phyloP scores from a whole-genome alignment of 2,797 vertebrate species.

The Synaphobranchus kaupii region DNA sequence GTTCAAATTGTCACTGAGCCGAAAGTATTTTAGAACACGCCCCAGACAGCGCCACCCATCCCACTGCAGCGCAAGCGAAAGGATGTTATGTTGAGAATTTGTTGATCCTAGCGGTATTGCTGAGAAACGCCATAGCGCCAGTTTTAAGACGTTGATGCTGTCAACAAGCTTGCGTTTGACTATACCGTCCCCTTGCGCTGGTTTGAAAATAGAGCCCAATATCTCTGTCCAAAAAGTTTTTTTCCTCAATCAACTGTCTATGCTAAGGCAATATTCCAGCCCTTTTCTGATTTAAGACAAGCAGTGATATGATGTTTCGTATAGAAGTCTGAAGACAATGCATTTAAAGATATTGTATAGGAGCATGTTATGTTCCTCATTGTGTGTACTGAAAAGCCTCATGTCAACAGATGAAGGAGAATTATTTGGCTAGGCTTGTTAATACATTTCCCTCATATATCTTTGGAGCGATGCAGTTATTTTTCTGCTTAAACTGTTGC shows the following conservation, averaged over 20 bases:
- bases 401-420: neutral
- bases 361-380: neutral
- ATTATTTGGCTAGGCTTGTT: neutral
- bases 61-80: too few species aligned
- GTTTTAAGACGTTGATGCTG: too few species aligned
- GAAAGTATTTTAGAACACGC: too few species aligned
- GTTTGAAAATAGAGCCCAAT: too few species aligned
- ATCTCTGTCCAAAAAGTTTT: neutral
- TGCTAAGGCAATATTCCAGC: neutral
- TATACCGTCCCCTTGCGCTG: too few species aligned
- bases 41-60: too few species aligned
- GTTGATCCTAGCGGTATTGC: too few species aligned
- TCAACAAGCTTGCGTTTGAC: too few species aligned
- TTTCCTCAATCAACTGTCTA: neutral
- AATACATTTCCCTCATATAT: neutral
- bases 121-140: too few species aligned
- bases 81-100: too few species aligned
- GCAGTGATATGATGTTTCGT: neutral
- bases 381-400: constrained; percentile 13
- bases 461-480: neutral
- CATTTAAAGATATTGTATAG: neutral
- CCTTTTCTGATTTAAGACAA: neutral
- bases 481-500: neutral
- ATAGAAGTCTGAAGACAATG: neutral
- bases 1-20: too few species aligned